phyloP scores from a whole-genome alignment of 1,140 invertebrate species.

The Drosophila bocqueti region DNA sequence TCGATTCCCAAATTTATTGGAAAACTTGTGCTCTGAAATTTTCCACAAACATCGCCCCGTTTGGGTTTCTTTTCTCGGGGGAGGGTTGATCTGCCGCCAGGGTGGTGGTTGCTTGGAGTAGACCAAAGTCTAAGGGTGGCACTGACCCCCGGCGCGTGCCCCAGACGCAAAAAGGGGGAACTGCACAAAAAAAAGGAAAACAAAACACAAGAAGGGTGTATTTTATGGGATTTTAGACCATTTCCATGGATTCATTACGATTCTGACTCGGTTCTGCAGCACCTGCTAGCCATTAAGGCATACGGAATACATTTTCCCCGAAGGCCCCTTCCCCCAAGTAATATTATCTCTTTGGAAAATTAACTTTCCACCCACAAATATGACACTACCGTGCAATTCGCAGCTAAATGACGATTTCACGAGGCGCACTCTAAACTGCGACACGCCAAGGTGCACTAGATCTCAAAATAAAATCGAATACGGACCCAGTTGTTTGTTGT shows the following conservation, averaged over 20 bases:
- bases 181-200: not conserved
- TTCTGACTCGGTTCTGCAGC: conserved; percentile 1
- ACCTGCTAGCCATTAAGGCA: conserved; percentile 12
- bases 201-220: conserved; percentile 6
- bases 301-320: not conserved
- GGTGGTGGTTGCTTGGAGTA: conserved; percentile 16
- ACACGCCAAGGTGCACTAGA: conserved; percentile 56
- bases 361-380: conserved; percentile 4
- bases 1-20: conserved; percentile 4
- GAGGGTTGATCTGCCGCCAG: conserved; percentile 10
- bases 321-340: not conserved
- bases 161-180: conserved; percentile 8
- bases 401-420: conserved; percentile 46
- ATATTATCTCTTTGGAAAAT: conserved; percentile 5
- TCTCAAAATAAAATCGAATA: conserved; percentile 4
- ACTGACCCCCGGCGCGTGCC: conserved; percentile 19
- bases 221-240: conserved; percentile 17
- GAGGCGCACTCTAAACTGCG: conserved; percentile 53
- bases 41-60: not conserved
- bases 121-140: conserved; percentile 9
- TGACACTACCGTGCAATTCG: conserved; percentile 36
- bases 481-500: not conserved
- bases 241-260: conserved; percentile 21
- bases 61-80: not conserved
- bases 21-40: not conserved